phyloP scores from a whole-genome alignment of 2,888 invertebrate genomes.

The Epistrophe grossulariae region DNA sequence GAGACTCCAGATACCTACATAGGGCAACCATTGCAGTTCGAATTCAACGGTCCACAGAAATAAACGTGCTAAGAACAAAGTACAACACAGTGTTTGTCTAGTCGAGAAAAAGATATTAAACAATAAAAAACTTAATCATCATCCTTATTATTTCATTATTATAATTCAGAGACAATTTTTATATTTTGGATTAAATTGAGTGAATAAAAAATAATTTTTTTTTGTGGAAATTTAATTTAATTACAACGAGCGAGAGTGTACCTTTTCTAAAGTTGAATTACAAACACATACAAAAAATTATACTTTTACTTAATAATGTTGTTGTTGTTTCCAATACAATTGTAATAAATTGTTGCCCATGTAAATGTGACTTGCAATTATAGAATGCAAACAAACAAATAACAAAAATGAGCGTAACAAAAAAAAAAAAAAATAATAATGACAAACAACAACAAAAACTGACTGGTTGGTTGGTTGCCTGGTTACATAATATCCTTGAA shows the following conservation, averaged over 20 bases:
- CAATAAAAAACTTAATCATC: neutral
- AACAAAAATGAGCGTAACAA: slow-evolving; percentile 46
- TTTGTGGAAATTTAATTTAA: slow-evolving; percentile 55
- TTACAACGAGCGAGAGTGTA: slow-evolving; percentile 47
- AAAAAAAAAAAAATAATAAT: slow-evolving; percentile 15
- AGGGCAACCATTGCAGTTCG: slow-evolving; percentile 67
- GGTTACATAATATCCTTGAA: slow-evolving; percentile 84
- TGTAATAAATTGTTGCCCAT: slow-evolving; percentile 48
- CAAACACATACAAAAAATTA: slow-evolving; percentile 43
- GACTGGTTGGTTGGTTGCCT: slow-evolving; percentile 65
- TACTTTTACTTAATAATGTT: slow-evolving; percentile 4
- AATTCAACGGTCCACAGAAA: slow-evolving; percentile 64
- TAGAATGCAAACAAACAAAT: slow-evolving; percentile 55
- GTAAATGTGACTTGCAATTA: slow-evolving; percentile 73
- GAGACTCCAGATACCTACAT: slow-evolving; percentile 48
- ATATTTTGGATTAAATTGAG: slow-evolving; percentile 22
- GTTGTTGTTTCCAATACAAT: slow-evolving; percentile 45
- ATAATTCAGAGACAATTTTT: neutral
- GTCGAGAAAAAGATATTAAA: slow-evolving; percentile 4
- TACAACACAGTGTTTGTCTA: slow-evolving; percentile 16
- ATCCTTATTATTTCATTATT: neutral
- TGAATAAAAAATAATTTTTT: neutral
- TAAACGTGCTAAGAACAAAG: slow-evolving; percentile 46
- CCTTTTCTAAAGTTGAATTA: slow-evolving; percentile 22
- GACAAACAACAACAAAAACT: slow-evolving; percentile 29